Evolutionary conservation across 2,797 vertebrate species (phyloP).

Genomic region (Lepus oiostolus): DNA sequence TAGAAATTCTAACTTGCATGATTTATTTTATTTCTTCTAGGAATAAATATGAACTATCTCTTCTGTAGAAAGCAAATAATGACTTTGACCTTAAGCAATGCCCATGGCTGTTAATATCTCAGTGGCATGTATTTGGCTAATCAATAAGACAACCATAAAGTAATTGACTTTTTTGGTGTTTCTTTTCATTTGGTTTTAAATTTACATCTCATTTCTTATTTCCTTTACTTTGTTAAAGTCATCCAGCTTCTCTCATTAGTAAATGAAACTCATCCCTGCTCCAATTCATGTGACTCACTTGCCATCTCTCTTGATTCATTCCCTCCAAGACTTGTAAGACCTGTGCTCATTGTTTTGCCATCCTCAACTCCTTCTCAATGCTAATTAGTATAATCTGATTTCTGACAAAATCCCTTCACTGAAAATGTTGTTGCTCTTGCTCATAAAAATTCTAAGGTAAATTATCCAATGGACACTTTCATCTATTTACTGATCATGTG

Average conservation of each 20-base stretch:
- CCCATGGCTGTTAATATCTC: slow-evolving; percentile 42
- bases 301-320: background rate
- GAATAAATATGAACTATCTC: slow-evolving; percentile 65
- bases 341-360: background rate
- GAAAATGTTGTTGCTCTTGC: background rate
- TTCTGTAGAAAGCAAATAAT: slow-evolving; percentile 59
- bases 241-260: background rate
- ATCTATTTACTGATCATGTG: too few relatives aligned
- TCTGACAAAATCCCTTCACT: background rate
- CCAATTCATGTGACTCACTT: background rate
- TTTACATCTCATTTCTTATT: background rate
- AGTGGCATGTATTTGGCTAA: slow-evolving; percentile 26
- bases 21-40: slow-evolving; percentile 64
- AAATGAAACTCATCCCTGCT: background rate
- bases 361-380: background rate
- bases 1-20: slow-evolving; percentile 43
- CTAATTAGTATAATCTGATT: background rate
- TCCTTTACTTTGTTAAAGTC: background rate
- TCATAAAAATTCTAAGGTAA: background rate
- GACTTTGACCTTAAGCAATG: background rate
- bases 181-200: slow-evolving; percentile 59
- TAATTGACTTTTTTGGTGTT: slow-evolving; percentile 8
- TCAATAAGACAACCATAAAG: slow-evolving; percentile 11
- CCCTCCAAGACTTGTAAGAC: background rate
- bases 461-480: background rate